A percentile compares a stretch with the other conserved stretches of the same genome.
These are phyloP conservation scores for Bovichtus diacanthus DNA, from an alignment of 2,797 vertebrate species.

Conservation along the genomic window DNA sequence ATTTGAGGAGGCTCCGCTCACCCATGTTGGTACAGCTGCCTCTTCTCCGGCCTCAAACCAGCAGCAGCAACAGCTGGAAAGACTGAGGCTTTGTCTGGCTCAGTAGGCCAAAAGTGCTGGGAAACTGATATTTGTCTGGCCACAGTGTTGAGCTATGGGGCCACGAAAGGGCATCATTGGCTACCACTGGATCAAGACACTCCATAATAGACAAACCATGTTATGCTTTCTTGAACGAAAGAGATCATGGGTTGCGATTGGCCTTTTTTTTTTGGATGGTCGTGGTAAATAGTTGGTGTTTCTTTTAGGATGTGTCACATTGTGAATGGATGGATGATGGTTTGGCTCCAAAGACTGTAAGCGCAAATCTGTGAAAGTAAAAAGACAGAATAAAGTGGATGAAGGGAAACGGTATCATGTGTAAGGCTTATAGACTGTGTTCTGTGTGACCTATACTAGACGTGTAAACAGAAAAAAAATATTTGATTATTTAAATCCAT, in stretches of 20 bases:
- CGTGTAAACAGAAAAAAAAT: neutral
- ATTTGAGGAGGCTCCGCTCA: conserved; percentile 61
- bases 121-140: conserved; percentile 77
- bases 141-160: conserved; percentile 48
- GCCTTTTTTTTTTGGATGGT: conserved; percentile 30
- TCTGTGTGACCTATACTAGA: neutral
- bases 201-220: conserved; percentile 32
- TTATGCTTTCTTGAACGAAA: conserved; percentile 38
- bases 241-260: conserved; percentile 18
- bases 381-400: neutral
- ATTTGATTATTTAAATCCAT: too few relatives aligned
- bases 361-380: conserved; percentile 8
- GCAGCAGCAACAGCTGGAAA: conserved; percentile 81
- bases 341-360: conserved; percentile 26
- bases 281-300: conserved; percentile 31
- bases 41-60: conserved; percentile 66
- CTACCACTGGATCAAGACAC: conserved; percentile 55
- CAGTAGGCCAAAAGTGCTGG: conserved; percentile 65
- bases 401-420: neutral
- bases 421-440: neutral
- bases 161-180: conserved; percentile 51
- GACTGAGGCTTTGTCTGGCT: conserved; percentile 76
- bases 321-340: conserved; percentile 39
- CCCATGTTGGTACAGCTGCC: conserved; percentile 84
- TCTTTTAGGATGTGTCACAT: conserved; percentile 25